A percentile compares a stretch with the other conserved stretches of the same genome.
These are phyloP conservation scores for Micrasema longulum DNA, from an alignment of 1,140 invertebrate genomes.

Conservation along the genomic window DNA sequence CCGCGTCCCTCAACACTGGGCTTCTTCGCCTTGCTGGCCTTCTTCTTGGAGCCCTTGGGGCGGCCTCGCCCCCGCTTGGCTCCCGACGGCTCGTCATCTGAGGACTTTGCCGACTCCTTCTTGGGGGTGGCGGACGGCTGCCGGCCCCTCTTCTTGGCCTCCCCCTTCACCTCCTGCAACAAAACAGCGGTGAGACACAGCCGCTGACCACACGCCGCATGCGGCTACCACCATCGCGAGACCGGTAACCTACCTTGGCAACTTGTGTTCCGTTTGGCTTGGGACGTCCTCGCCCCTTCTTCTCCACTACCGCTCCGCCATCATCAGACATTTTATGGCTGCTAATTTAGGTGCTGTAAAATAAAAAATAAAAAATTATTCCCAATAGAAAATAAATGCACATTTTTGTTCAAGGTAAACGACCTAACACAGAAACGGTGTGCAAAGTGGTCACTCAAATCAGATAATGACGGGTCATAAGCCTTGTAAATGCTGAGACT, in stretches of 20 bases:
- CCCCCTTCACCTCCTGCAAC: conserved; percentile 53
- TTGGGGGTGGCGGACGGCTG: conserved; percentile 58
- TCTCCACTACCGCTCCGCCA: conserved; percentile 66
- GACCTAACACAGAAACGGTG: too few relatives aligned
- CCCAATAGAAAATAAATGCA: neutral
- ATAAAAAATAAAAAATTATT: neutral
- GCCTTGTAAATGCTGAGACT: too few relatives aligned
- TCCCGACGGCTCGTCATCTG: conserved; percentile 65
- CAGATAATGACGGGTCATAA: too few relatives aligned
- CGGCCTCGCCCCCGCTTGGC: conserved; percentile 68
- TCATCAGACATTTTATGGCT: conserved; percentile 64
- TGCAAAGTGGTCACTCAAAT: too few relatives aligned
- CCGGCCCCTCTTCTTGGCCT: conserved; percentile 65
- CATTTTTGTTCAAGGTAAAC: neutral
- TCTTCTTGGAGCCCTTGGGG: conserved; percentile 68
- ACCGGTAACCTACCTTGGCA: conserved; percentile 30
- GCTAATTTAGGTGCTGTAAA: conserved; percentile 29
- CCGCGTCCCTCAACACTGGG: conserved; percentile 61
- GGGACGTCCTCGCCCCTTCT: conserved; percentile 67
- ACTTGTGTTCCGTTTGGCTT: conserved; percentile 67
- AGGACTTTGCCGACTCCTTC: conserved; percentile 67
- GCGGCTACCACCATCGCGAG: too few relatives aligned
- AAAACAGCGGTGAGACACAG: neutral
- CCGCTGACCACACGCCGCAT: too few relatives aligned
- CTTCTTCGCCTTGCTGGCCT: conserved; percentile 61